Percentiles rank a stretch among this genome's conserved stretches.
These are phyloP conservation scores for Aspidiotus rigidus DNA, from an alignment of 2,888 invertebrate genomes.

Conservation along the genomic window DNA sequence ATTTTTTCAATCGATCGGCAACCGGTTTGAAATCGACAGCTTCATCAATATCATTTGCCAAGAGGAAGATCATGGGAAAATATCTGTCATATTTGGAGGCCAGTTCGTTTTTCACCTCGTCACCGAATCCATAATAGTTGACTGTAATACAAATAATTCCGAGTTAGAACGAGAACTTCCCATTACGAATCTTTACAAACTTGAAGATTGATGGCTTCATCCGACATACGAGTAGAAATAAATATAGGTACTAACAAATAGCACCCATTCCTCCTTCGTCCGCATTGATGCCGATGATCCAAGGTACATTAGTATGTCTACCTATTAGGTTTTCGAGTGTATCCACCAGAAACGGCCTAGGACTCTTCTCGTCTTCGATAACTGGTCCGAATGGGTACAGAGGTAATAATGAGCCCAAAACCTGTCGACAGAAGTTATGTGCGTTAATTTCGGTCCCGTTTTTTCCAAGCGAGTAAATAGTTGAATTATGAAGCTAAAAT, in stretches of 20 bases:
- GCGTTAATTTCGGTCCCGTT: too few species aligned
- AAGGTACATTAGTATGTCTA: slow-evolving; percentile 31
- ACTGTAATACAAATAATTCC: not conserved
- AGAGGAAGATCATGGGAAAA: too few species aligned
- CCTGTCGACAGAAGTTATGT: not conserved
- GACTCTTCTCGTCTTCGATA: slow-evolving; percentile 29
- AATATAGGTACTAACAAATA: slow-evolving; percentile 9
- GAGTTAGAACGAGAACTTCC: too few species aligned
- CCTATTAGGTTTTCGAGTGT: slow-evolving; percentile 19
- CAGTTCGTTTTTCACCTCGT: too few species aligned
- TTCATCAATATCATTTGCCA: too few species aligned
- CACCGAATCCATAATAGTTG: too few species aligned
- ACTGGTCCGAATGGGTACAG: slow-evolving; percentile 14
- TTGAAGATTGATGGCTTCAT: not conserved
- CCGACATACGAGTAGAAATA: not conserved
- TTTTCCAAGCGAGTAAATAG: too few species aligned
- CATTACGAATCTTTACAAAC: not conserved
- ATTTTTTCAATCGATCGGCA: too few species aligned
- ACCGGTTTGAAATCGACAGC: too few species aligned
- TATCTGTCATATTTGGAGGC: too few species aligned
- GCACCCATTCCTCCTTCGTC: slow-evolving; percentile 31
- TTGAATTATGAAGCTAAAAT: too few species aligned
- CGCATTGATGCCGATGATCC: slow-evolving; percentile 31
- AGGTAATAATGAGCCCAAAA: not conserved
- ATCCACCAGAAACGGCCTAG: slow-evolving; percentile 32